phyloP scores from a whole-genome alignment of 2,113 vertebrate genomes.

The Hippocampus comes region DNA sequence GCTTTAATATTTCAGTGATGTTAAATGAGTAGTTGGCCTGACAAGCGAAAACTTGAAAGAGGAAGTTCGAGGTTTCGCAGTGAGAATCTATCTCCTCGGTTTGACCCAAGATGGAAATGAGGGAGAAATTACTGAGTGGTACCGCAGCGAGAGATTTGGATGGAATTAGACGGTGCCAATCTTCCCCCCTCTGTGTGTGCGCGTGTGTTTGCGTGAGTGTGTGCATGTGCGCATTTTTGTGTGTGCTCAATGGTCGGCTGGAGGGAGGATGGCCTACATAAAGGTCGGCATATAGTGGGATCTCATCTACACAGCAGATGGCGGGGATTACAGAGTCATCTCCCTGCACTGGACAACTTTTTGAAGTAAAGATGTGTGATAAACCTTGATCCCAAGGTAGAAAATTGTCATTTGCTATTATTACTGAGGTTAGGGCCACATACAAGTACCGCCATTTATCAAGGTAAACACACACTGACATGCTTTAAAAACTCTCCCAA shows the following conservation, averaged over 20 bases:
- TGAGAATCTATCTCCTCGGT: conserved; percentile 9
- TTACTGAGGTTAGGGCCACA: neutral
- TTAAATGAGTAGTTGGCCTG: neutral
- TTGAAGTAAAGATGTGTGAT: conserved; percentile 43
- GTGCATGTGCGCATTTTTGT: conserved; percentile 11
- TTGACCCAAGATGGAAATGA: conserved; percentile 44
- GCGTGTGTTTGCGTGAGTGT: neutral
- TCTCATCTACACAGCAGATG: conserved; percentile 60
- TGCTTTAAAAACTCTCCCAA: no score
- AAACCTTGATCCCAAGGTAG: conserved; percentile 26
- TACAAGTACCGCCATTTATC: neutral
- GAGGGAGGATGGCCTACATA: conserved; percentile 56
- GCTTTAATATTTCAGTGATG: conserved; percentile 13
- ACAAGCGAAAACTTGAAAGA: neutral
- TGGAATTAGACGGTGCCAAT: conserved; percentile 54
- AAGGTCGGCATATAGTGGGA: conserved; percentile 50
- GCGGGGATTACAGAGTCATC: conserved; percentile 56
- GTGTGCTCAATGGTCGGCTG: conserved; percentile 1
- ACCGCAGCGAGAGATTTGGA: conserved; percentile 43
- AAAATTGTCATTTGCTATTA: neutral
- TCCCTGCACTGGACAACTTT: conserved; percentile 26
- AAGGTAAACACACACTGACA: no score
- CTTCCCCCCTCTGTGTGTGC: conserved; percentile 31
- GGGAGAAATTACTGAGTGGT: conserved; percentile 26
- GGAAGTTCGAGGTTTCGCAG: conserved; percentile 5